A percentile compares a stretch with the other conserved stretches of the same genome.
Conservation (phyloP, 1,140 invertebrate genomes). For the Ceratitis capitata region DNA sequence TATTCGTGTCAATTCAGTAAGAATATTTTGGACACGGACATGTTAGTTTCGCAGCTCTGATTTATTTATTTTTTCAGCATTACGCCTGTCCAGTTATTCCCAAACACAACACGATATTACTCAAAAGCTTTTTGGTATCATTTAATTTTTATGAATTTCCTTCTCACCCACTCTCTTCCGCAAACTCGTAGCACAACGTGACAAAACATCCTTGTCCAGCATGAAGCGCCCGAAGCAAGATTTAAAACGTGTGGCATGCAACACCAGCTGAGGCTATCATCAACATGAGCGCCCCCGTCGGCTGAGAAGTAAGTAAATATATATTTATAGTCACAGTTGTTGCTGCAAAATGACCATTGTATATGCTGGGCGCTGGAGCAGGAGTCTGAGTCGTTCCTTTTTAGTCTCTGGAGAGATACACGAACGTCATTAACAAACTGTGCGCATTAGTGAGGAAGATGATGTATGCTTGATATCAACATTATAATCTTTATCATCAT, state of each 20-base stretch:
- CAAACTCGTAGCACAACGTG: background rate
- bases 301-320: no score
- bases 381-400: background rate
- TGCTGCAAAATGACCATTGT: background rate
- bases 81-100: no score
- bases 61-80: no score
- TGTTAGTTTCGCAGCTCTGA: no score
- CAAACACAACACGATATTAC: background rate
- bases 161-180: background rate
- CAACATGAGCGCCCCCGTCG: background rate
- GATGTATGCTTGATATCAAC: background rate
- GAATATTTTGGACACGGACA: no score
- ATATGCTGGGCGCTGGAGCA: background rate
- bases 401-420: no score
- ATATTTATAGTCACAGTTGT: background rate
- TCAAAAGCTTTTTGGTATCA: background rate
- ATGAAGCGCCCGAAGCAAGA: background rate
- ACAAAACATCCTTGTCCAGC: background rate
- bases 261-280: background rate
- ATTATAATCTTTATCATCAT: constrained; percentile 18
- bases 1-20: no score
- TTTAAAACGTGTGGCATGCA: background rate
- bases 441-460: background rate
- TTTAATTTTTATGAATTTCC: background rate
- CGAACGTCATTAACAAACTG: background rate